Evolutionary conservation across 2,113 vertebrate species (phyloP).

Genomic region (Hemiprocne comata): DNA sequence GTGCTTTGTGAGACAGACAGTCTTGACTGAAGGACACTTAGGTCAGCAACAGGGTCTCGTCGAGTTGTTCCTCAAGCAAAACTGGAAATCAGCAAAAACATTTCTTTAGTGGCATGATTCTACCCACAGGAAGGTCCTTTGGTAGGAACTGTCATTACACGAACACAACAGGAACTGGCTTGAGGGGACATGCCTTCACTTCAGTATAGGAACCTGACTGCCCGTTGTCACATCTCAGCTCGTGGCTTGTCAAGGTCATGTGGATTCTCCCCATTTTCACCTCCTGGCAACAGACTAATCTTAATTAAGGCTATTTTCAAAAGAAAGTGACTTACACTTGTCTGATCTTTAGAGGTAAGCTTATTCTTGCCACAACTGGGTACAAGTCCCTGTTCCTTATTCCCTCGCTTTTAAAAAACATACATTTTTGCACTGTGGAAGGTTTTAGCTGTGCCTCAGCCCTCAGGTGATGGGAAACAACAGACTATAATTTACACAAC

Average conservation of each 20-base stretch:
- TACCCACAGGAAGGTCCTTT: neutral
- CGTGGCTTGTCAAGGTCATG: neutral
- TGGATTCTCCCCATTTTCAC: neutral
- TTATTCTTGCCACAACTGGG: neutral
- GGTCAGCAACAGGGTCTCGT: neutral
- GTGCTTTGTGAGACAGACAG: neutral
- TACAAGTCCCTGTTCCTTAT: neutral
- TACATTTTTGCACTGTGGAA: neutral
- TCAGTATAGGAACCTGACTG: neutral
- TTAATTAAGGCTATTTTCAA: neutral
- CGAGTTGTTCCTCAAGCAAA: neutral
- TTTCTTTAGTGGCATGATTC: neutral
- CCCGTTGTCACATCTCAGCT: neutral
- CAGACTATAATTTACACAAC: neutral
- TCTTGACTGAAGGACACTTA: neutral
- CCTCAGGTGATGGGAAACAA: neutral
- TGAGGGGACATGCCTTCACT: neutral
- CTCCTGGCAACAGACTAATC: neutral
- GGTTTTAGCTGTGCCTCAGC: neutral
- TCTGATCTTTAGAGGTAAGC: neutral
- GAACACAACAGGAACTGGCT: neutral
- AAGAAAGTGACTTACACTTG: neutral
- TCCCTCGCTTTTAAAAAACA: neutral
- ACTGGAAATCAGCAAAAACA: neutral
- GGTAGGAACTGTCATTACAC: neutral